Evolutionary conservation across 2,888 invertebrate genomes (phyloP), one percentile per base, ranked within the genome.

Genomic region (Melanophora roralis): DNA sequence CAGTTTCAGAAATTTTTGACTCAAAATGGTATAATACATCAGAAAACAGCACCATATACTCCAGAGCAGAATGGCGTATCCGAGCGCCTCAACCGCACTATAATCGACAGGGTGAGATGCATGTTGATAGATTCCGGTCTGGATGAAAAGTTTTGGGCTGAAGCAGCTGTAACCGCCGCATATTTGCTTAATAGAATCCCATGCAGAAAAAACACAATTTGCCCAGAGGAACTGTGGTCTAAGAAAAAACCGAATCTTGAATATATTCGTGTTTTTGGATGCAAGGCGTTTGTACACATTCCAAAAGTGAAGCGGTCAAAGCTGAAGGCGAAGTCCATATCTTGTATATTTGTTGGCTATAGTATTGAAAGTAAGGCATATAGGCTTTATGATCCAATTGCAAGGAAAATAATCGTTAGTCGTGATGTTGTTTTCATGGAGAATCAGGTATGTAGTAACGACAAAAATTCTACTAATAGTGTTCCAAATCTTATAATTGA

Each of bases 101-200:
- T 84, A 7, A 65, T 83, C 1, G 84, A 84, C 32, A 69, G 74
- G 12, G 80, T 81, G 2, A 76, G 83, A 23, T 83, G 82, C 45
- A 83, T 85, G 83, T 16, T 84, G 38, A 16, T 78, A 1, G 82
- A 83, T 51, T 71, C 82, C 19, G 72, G 59, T 9, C 55, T 84
- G 4, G 49, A 53, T 8, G 67, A 83, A 19, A 62, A 68, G 51
- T 82, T 79, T 53, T 83, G 81, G 82, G 73, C 77, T 47, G 79
- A 82, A 38, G 72, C 80, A 67, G 73, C 75, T 19, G 68, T 74
- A 21, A 77, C 76, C 1, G n/a, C n/a, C n/a, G n/a, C n/a, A n/a
- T n/a, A 79, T 79, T 65, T 53, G 80, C 3, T 82, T 2, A 83
- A 83, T 53, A 64, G 78, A 19, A 59, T 79, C 62, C 83, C 81